Evolutionary conservation across 2,797 vertebrate genomes (phyloP).

Genomic region (Tiaroga cobitis): DNA sequence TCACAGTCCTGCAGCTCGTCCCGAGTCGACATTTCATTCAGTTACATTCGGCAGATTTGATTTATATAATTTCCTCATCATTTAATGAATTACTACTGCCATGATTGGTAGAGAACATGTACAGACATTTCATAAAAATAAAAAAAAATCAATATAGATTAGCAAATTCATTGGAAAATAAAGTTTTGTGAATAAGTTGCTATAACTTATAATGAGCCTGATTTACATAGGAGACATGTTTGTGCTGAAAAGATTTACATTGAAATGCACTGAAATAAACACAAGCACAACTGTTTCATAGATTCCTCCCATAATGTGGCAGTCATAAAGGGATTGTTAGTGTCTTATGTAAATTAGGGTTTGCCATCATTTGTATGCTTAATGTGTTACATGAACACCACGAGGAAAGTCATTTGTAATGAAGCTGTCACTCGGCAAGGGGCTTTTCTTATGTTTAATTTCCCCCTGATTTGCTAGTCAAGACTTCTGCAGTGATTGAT

Average conservation of each 20-base stretch:
- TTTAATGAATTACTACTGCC: too few relatives aligned
- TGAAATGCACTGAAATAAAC: neutral
- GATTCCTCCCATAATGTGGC: neutral
- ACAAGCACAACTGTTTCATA: neutral
- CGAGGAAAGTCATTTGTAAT: slow-evolving; percentile 15
- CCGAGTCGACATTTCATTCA: too few relatives aligned
- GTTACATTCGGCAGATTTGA: too few relatives aligned
- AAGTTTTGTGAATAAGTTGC: neutral
- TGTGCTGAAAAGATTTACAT: slow-evolving; percentile 3
- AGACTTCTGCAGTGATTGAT: slow-evolving; percentile 17
- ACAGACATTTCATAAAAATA: neutral
- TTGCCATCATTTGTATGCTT: slow-evolving; percentile 15
- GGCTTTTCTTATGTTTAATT: slow-evolving; percentile 13
- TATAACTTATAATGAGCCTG: neutral
- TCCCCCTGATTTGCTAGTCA: neutral
- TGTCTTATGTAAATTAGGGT: slow-evolving; percentile 1
- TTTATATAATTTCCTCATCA: too few relatives aligned
- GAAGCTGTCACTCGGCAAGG: slow-evolving; percentile 17
- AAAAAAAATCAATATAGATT: too few relatives aligned
- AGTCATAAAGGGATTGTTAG: slow-evolving; percentile 16
- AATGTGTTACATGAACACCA: slow-evolving; percentile 26
- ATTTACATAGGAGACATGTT: neutral
- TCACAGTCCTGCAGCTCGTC: too few relatives aligned
- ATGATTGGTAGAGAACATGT: neutral
- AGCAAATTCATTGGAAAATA: neutral